phyloP scores from a whole-genome alignment of 2,888 invertebrate species.

The Clusia tigrina region DNA sequence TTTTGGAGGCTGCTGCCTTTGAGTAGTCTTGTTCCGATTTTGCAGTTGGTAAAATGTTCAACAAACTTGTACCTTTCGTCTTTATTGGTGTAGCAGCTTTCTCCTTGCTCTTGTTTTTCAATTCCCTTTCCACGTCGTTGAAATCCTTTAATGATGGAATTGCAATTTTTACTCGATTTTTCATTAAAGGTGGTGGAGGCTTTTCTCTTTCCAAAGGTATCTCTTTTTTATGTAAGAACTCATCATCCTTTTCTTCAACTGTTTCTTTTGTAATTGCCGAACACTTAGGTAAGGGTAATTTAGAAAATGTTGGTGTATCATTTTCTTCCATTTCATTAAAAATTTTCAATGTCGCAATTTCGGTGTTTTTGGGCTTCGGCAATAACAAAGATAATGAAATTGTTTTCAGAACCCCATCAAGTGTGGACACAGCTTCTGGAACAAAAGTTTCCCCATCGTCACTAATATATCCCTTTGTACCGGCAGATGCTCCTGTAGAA shows the following conservation, averaged over 20 bases:
- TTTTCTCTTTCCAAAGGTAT: slow-evolving; percentile 46
- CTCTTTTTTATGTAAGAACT: slow-evolving; percentile 71
- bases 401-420: slow-evolving; percentile 34
- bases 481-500: neutral
- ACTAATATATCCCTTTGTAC: slow-evolving; percentile 52
- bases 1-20: neutral
- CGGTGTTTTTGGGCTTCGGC: slow-evolving; percentile 51
- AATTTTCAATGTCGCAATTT: neutral
- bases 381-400: slow-evolving; percentile 40
- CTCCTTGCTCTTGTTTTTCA: slow-evolving; percentile 41
- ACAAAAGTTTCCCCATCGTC: slow-evolving; percentile 55
- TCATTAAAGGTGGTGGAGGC: slow-evolving; percentile 48
- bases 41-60: slow-evolving; percentile 76
- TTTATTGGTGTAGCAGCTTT: slow-evolving; percentile 24
- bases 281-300: slow-evolving; percentile 56
- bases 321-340: slow-evolving; percentile 27
- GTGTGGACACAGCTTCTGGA: slow-evolving; percentile 33
- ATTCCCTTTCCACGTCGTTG: slow-evolving; percentile 53
- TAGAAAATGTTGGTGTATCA: slow-evolving; percentile 48
- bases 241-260: slow-evolving; percentile 70
- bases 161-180: slow-evolving; percentile 71
- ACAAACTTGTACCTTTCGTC: slow-evolving; percentile 66
- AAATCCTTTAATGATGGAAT: slow-evolving; percentile 73
- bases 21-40: slow-evolving; percentile 54
- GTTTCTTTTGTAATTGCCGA: neutral